Evolutionary conservation across 2,888 invertebrate species (phyloP).

Genomic region (Chesias legatella): DNA sequence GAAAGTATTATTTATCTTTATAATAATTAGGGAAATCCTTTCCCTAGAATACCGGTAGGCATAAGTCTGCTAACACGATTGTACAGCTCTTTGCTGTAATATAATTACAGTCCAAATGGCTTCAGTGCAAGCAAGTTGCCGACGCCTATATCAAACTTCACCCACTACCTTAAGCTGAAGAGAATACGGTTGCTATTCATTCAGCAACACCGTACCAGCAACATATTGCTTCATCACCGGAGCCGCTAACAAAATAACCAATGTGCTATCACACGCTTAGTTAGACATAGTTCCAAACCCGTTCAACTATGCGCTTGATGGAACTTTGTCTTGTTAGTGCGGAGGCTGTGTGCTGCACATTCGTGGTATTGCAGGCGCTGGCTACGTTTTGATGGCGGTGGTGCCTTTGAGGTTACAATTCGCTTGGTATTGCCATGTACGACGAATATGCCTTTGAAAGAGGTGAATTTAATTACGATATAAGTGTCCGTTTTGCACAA

Average conservation of each 20-base stretch:
- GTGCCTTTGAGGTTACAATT: constrained; percentile 70
- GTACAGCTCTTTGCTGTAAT: constrained; percentile 40
- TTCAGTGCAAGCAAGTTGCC: constrained; percentile 34
- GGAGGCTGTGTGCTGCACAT: constrained; percentile 41
- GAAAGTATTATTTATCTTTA: no score
- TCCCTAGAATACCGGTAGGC: neutral
- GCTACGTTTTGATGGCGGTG: constrained; percentile 60
- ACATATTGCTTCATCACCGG: constrained; percentile 38
- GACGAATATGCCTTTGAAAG: constrained; percentile 30
- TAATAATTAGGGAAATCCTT: no score
- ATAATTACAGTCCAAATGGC: constrained; percentile 47
- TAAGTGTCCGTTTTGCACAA: constrained; percentile 5
- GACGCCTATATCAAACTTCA: constrained; percentile 4
- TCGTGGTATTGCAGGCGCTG: constrained; percentile 52
- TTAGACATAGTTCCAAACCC: constrained; percentile 47
- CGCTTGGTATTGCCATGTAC: constrained; percentile 53
- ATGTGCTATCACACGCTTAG: constrained; percentile 29
- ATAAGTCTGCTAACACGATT: no score
- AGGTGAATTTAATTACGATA: constrained; percentile 29
- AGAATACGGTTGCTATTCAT: constrained; percentile 34
- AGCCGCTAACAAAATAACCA: constrained; percentile 42
- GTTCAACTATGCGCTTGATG: constrained; percentile 35
- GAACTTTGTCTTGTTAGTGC: constrained; percentile 42
- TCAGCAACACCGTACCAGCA: constrained; percentile 22
- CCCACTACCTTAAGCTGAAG: constrained; percentile 23